phyloP scores from a whole-genome alignment of 2,113 vertebrate species.

The Hipposideros armiger region DNA sequence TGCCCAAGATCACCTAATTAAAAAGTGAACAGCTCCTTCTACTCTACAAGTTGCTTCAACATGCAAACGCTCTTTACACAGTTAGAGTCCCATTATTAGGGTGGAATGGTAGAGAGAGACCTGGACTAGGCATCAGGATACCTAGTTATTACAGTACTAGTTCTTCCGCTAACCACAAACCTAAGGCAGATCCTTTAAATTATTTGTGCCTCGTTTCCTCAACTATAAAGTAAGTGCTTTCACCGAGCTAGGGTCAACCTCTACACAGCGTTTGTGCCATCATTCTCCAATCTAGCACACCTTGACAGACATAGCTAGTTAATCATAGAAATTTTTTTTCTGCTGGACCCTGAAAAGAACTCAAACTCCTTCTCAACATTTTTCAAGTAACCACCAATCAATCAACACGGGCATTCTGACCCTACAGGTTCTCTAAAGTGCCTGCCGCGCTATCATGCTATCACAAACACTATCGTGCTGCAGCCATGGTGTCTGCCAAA shows the following conservation, averaged over 20 bases:
- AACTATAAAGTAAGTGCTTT: background rate
- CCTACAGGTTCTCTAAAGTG: background rate
- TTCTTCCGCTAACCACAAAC: background rate
- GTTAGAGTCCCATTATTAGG: background rate
- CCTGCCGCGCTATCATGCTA: background rate
- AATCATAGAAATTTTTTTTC: background rate
- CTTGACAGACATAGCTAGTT: background rate
- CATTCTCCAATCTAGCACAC: background rate
- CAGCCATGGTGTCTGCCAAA: background rate
- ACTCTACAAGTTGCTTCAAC: background rate
- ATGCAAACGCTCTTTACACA: background rate
- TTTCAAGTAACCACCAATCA: background rate
- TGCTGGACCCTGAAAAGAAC: background rate
- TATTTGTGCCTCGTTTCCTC: background rate
- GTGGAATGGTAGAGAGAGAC: background rate
- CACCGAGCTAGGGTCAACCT: background rate
- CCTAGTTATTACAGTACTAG: background rate
- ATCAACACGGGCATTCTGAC: background rate
- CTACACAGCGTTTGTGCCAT: background rate
- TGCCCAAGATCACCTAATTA: background rate
- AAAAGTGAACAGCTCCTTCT: background rate
- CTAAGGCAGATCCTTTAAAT: background rate
- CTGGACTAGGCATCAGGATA: background rate
- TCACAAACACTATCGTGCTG: background rate
- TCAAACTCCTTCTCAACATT: background rate